A percentile compares a stretch with the other conserved stretches of the same genome.
Conservation (phyloP, 2,888 invertebrate species). For the Congeria kusceri region DNA sequence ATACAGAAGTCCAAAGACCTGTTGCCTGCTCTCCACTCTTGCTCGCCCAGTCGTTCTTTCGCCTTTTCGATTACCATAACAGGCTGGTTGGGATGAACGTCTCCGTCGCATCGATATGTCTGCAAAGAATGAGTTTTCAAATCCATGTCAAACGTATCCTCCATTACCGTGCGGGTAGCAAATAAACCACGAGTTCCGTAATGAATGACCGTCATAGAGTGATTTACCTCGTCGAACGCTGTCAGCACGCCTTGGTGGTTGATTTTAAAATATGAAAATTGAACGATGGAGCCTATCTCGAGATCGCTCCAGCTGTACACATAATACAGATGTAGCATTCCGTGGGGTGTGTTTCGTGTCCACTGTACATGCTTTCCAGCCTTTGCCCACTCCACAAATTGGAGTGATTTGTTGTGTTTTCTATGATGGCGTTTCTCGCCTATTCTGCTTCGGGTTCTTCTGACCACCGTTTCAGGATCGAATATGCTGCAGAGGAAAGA, state of each 20-base stretch:
- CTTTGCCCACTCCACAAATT: constrained; percentile 49
- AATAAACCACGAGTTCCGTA: constrained; percentile 47
- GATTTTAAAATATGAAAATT: constrained; percentile 38
- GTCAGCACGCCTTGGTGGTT: constrained; percentile 43
- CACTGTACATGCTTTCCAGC: background rate
- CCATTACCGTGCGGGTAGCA: constrained; percentile 42
- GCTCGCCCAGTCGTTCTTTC: constrained; percentile 32
- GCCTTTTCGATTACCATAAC: constrained; percentile 27
- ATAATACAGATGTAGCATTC: constrained; percentile 23
- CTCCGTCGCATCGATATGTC: constrained; percentile 12
- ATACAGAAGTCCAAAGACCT: constrained; percentile 44
- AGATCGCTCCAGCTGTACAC: constrained; percentile 41
- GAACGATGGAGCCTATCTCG: constrained; percentile 34
- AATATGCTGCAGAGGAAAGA: constrained; percentile 19
- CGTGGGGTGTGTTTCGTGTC: background rate
- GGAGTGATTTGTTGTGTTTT: constrained; percentile 21
- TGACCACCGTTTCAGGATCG: constrained; percentile 33
- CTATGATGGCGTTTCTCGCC: constrained; percentile 25
- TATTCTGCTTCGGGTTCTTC: constrained; percentile 24
- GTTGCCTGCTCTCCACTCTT: constrained; percentile 26
- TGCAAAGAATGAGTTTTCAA: constrained; percentile 11
- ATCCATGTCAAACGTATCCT: constrained; percentile 32
- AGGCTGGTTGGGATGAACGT: constrained; percentile 20
- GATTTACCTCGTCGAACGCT: constrained; percentile 9
- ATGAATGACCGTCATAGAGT: constrained; percentile 45